phyloP scores from a whole-genome alignment of 1,140 invertebrate species.

The Brachionus angularis region DNA sequence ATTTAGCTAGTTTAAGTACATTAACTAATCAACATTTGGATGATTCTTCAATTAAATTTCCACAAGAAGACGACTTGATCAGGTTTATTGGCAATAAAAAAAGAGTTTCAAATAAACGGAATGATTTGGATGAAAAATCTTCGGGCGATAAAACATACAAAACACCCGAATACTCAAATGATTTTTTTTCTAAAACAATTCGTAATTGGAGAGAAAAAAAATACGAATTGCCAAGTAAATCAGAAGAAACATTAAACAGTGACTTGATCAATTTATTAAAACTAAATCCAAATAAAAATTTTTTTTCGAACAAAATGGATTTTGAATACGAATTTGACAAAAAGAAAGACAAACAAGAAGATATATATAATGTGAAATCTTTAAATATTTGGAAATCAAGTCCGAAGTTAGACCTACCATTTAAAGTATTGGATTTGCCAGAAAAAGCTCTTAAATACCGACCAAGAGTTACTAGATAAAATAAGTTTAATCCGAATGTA shows the following conservation, averaged over 20 bases:
- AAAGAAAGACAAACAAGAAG: constrained; percentile 4
- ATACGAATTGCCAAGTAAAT: background rate
- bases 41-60: background rate
- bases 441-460: constrained; percentile 37
- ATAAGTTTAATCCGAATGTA: background rate
- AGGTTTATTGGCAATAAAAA: constrained; percentile 4
- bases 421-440: constrained; percentile 37
- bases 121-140: background rate
- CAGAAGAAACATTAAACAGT: background rate
- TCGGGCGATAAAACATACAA: constrained; percentile 16
- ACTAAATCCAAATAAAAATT: constrained; percentile 1
- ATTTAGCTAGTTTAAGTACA: constrained; percentile 16
- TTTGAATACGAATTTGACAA: constrained; percentile 19
- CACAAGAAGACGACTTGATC: constrained; percentile 5
- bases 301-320: constrained; percentile 14
- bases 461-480: constrained; percentile 36
- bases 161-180: constrained; percentile 3
- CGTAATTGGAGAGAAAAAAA: constrained; percentile 19
- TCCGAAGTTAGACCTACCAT: constrained; percentile 1
- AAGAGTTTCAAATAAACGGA: background rate
- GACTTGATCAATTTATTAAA: constrained; percentile 9
- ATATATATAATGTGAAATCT: background rate
- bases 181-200: constrained; percentile 27
- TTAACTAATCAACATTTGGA: constrained; percentile 8
- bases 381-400: constrained; percentile 29